Evolutionary conservation across 2,888 invertebrate genomes (phyloP).

Genomic region (Ectropis crepuscularia): DNA sequence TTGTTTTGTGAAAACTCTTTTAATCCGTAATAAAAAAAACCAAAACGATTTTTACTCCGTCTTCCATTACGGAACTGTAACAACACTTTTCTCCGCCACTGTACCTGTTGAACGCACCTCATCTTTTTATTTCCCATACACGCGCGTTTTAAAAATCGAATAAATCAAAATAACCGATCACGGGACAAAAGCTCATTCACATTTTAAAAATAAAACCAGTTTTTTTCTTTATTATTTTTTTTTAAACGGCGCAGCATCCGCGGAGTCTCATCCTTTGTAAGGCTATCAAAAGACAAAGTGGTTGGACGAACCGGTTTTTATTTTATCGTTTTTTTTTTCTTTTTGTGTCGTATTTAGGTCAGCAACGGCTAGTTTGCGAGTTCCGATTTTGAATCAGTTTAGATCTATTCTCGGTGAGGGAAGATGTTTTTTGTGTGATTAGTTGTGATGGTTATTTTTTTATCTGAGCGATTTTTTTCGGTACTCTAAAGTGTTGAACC

Average conservation of each 20-base stretch:
- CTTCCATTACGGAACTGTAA: neutral
- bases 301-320: constrained; percentile 71
- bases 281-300: constrained; percentile 72
- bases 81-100: constrained; percentile 54
- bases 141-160: constrained; percentile 79
- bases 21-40: no score
- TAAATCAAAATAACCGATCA: constrained; percentile 84
- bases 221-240: constrained; percentile 63
- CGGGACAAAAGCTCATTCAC: constrained; percentile 77
- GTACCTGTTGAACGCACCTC: constrained; percentile 79
- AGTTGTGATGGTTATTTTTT: constrained; percentile 20
- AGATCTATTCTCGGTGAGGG: constrained; percentile 49
- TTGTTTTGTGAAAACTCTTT: no score
- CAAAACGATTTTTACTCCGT: neutral
- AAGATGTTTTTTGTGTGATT: constrained; percentile 40
- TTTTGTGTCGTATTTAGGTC: constrained; percentile 72
- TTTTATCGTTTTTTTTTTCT: constrained; percentile 54
- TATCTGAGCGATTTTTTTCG: neutral
- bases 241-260: constrained; percentile 77
- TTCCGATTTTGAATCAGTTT: constrained; percentile 59
- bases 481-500: no score
- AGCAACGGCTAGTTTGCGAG: constrained; percentile 67
- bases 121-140: constrained; percentile 74
- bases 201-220: constrained; percentile 65
- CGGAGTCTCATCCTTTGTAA: constrained; percentile 70